Conservation (phyloP, 2,113 vertebrate species). For the Bujurquina vittata region DNA sequence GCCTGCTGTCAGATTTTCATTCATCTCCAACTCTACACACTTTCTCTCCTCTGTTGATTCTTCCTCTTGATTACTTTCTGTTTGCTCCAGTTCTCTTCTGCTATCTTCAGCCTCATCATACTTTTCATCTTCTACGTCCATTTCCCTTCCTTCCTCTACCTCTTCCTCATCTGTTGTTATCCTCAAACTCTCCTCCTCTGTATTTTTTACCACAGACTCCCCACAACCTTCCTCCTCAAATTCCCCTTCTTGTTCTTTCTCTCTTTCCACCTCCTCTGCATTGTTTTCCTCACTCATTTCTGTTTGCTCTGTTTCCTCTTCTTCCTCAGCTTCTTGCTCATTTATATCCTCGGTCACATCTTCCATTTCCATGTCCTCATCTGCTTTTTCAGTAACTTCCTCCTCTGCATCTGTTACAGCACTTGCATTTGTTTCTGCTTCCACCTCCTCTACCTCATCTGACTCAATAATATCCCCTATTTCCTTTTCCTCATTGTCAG, state of each 20-base stretch:
- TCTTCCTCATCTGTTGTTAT: slow-evolving; percentile 11
- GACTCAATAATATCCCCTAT: background rate
- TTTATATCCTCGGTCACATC: background rate
- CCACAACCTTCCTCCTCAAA: background rate
- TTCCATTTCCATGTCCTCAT: background rate
- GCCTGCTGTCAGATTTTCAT: slow-evolving; percentile 5
- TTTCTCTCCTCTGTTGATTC: slow-evolving; percentile 14
- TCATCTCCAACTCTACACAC: background rate
- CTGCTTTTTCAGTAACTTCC: background rate
- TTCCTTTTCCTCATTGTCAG: background rate
- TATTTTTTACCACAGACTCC: background rate
- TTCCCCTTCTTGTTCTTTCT: background rate
- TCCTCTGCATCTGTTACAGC: background rate
- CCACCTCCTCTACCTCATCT: background rate
- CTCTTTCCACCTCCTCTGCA: background rate
- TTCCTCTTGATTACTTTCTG: background rate
- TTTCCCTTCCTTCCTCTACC: background rate
- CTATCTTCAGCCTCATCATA: slow-evolving; percentile 5
- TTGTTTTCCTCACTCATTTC: background rate
- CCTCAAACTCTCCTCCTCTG: background rate
- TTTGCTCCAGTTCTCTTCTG: background rate
- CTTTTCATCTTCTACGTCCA: background rate
- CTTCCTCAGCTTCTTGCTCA: background rate
- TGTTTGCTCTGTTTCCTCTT: background rate
- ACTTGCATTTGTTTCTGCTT: background rate